Conservation (phyloP, 2,888 invertebrate genomes). For the Hemithea aestivaria region DNA sequence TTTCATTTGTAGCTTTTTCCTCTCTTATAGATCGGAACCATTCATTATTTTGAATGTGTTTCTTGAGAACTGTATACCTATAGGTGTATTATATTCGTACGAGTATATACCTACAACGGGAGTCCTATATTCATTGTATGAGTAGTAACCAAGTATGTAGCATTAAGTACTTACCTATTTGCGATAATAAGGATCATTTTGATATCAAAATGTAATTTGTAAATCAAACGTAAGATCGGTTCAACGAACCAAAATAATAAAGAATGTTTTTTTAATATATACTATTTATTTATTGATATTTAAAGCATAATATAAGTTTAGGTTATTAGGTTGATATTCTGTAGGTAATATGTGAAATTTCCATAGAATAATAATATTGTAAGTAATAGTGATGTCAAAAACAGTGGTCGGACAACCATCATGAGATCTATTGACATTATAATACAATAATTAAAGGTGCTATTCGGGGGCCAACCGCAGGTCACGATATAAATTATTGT, state of each 20-base stretch:
- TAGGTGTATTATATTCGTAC: no score
- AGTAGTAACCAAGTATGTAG: background rate
- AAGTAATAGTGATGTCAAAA: constrained; percentile 31
- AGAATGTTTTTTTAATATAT: constrained; percentile 62
- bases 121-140: no score
- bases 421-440: constrained; percentile 6
- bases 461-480: no score
- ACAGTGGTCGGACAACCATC: constrained; percentile 32
- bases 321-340: constrained; percentile 34
- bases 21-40: no score
- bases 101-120: no score
- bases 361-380: constrained; percentile 54
- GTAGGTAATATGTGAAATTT: constrained; percentile 57
- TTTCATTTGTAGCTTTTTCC: no score
- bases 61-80: no score
- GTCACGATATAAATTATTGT: no score
- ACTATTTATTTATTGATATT: constrained; percentile 77
- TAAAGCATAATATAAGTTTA: constrained; percentile 46
- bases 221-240: constrained; percentile 14
- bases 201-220: constrained; percentile 7
- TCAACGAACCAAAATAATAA: constrained; percentile 25
- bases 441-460: no score
- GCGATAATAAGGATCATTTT: background rate
- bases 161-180: background rate
- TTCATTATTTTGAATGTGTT: no score